Conservation (phyloP, 1,140 invertebrate species). For the Ooceraea biroi region DNA sequence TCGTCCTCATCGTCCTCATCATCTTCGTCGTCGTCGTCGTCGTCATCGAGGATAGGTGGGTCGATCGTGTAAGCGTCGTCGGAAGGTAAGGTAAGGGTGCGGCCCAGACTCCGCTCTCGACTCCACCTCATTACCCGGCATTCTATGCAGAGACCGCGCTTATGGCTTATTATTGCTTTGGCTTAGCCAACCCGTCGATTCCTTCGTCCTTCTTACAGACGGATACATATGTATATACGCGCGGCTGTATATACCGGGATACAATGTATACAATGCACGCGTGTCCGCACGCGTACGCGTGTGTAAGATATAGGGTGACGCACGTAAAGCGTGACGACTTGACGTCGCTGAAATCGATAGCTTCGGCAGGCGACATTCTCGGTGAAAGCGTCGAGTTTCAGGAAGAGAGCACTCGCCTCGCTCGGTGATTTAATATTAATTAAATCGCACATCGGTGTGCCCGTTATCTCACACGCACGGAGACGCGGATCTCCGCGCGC, state of each 20-base stretch:
- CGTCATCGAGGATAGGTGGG: slow-evolving; percentile 78
- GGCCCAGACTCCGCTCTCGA: slow-evolving; percentile 83
- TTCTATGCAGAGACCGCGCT: slow-evolving; percentile 85
- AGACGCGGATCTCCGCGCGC: no score
- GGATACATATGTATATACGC: slow-evolving; percentile 55
- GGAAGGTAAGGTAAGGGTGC: slow-evolving; percentile 84
- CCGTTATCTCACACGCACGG: no score
- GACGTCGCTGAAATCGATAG: not conserved
- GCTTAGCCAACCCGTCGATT: slow-evolving; percentile 81
- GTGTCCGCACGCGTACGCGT: not conserved
- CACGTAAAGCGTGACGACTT: not conserved
- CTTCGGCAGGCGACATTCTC: not conserved
- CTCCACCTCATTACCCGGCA: slow-evolving; percentile 86
- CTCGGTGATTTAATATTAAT: not conserved
- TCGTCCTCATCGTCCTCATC: slow-evolving; percentile 37
- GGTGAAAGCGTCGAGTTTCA: not conserved
- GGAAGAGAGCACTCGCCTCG: not conserved
- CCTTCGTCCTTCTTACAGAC: slow-evolving; percentile 62
- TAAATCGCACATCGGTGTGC: not conserved
- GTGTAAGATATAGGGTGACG: slow-evolving; percentile 2
- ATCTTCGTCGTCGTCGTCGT: slow-evolving; percentile 52
- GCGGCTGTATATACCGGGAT: slow-evolving; percentile 43
- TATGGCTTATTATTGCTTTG: slow-evolving; percentile 85
- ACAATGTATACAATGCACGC: slow-evolving; percentile 18
- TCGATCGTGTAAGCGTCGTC: slow-evolving; percentile 75